These are phyloP conservation scores for Drosophila paracracens DNA, from an alignment of 2,888 invertebrate species.

Conservation along the genomic window DNA sequence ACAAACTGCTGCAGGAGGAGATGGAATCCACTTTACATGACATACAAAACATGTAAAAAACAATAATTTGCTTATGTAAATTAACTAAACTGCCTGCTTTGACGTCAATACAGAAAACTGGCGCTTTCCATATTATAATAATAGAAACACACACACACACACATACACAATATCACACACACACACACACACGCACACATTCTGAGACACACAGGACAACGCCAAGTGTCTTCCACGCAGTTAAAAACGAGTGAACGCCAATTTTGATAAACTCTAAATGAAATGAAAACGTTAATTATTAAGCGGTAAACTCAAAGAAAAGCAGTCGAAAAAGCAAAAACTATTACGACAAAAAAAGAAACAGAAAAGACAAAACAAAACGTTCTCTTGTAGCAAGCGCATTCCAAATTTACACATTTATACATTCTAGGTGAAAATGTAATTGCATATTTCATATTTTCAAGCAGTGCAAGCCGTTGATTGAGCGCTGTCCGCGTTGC, in stretches of 20 bases:
- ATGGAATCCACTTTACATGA: conserved; percentile 99
- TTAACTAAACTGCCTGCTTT: conserved; percentile 79
- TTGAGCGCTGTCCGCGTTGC: conserved; percentile 23
- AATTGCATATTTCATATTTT: conserved; percentile 25
- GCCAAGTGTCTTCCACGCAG: conserved; percentile 72
- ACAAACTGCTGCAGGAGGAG: conserved; percentile 98
- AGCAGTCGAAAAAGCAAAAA: conserved; percentile 52
- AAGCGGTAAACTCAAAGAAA: conserved; percentile 66
- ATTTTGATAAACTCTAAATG: conserved; percentile 48
- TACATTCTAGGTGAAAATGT: neutral
- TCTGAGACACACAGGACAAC: conserved; percentile 45
- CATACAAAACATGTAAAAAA: conserved; percentile 97
- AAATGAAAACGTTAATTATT: conserved; percentile 50
- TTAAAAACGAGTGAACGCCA: conserved; percentile 46
- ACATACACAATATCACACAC: conserved; percentile 30
- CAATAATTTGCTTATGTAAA: conserved; percentile 70
- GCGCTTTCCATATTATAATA: conserved; percentile 79
- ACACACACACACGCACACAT: conserved; percentile 17
- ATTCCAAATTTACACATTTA: conserved; percentile 51
- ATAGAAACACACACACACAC: conserved; percentile 52
- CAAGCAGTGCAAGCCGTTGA: conserved; percentile 42
- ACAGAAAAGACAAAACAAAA: conserved; percentile 37
- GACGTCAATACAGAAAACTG: conserved; percentile 78
- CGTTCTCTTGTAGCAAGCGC: conserved; percentile 54
- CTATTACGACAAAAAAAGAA: conserved; percentile 36